Evolutionary conservation across 2,797 vertebrate genomes (phyloP).

Genomic region (Anolis apletophallus): DNA sequence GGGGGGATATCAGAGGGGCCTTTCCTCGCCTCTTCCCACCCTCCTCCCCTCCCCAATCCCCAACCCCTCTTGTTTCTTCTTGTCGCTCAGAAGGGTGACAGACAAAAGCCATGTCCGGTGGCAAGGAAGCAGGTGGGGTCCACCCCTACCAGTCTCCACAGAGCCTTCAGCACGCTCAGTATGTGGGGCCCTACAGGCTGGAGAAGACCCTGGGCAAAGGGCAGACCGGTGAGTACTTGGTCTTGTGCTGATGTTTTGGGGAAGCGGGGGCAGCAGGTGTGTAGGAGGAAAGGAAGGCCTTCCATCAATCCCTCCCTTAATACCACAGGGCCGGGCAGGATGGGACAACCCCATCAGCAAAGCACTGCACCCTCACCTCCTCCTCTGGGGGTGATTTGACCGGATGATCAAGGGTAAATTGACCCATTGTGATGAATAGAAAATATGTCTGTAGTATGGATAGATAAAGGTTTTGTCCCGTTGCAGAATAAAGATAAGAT

Average conservation of each 20-base stretch:
- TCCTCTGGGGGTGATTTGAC: neutral
- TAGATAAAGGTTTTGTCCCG: constrained; percentile 19
- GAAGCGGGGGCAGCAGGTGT: neutral
- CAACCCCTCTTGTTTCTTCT: constrained; percentile 70
- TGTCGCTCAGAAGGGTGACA: constrained; percentile 68
- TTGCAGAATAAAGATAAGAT: neutral
- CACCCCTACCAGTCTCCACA: constrained; percentile 71
- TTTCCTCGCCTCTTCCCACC: constrained; percentile 63
- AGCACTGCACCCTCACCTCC: neutral
- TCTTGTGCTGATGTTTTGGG: neutral
- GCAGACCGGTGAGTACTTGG: constrained; percentile 87
- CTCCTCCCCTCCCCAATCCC: constrained; percentile 67
- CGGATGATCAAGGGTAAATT: neutral
- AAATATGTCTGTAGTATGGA: neutral
- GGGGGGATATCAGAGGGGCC: constrained; percentile 53
- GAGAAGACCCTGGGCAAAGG: constrained; percentile 95
- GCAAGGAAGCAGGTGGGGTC: constrained; percentile 79
- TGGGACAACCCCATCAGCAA: neutral
- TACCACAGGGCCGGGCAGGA: neutral
- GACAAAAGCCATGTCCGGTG: constrained; percentile 82
- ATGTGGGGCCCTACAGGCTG: constrained; percentile 93
- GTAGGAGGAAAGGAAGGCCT: neutral
- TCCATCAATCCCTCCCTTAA: too few species aligned
- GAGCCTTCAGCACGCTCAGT: constrained; percentile 87
- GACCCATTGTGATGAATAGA: neutral